Conservation (phyloP, 1,140 invertebrate genomes). For the Drosophila gunungcola region DNA sequence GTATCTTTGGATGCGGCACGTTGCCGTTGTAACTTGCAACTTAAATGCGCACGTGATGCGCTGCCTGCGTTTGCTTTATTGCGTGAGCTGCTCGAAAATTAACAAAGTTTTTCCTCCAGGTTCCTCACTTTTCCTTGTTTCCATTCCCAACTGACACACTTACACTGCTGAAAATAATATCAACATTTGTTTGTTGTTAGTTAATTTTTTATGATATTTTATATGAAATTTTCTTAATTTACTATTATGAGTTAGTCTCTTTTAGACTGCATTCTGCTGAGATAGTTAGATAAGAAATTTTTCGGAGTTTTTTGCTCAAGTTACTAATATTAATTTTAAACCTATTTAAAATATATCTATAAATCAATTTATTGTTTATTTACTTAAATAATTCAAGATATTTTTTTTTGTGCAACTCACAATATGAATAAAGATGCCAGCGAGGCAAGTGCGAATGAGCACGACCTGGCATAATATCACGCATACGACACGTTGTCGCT, state of each 20-base stretch:
- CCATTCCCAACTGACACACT: not conserved
- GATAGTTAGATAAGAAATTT: no score
- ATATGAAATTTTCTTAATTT: no score
- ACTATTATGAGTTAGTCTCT: no score
- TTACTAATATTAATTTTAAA: no score
- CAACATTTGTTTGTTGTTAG: no score
- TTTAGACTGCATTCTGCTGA: no score
- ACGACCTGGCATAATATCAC: slow-evolving; percentile 53
- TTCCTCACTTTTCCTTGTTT: not conserved
- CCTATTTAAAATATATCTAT: no score
- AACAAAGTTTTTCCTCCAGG: slow-evolving; percentile 57
- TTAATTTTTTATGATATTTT: no score
- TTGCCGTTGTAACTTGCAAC: slow-evolving; percentile 78
- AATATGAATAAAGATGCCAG: slow-evolving; percentile 49
- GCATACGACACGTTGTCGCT: slow-evolving; percentile 47
- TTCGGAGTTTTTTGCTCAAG: no score
- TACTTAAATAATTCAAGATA: no score
- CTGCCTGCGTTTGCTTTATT: slow-evolving; percentile 72
- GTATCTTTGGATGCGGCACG: slow-evolving; percentile 54
- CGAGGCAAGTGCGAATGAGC: slow-evolving; percentile 39
- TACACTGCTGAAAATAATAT: no score
- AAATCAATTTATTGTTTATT: accelerated
- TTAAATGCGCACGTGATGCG: slow-evolving; percentile 79
- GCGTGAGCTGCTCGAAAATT: slow-evolving; percentile 72
- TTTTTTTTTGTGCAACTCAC: slow-evolving; percentile 6